Evolutionary conservation across 1,140 invertebrate genomes (phyloP).

Genomic region (Neodiprion fabricii): DNA sequence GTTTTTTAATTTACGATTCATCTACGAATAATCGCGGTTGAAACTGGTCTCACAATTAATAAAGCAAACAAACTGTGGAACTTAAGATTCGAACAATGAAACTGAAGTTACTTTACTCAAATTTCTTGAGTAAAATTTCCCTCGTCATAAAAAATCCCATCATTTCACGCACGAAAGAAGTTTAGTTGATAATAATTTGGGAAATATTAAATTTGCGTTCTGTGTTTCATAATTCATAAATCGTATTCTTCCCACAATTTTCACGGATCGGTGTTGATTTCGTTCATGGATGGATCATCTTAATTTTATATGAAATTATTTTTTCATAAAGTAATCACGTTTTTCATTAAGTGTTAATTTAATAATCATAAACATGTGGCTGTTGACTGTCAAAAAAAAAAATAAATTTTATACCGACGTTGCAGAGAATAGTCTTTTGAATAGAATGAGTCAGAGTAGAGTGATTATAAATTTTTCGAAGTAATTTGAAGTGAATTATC

Average conservation of each 20-base stretch:
- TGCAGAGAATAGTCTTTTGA: too few species aligned
- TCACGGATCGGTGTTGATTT: constrained; percentile 9
- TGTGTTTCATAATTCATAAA: constrained; percentile 10
- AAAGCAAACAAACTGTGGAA: not conserved
- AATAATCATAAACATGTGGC: too few species aligned
- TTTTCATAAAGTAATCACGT: too few species aligned
- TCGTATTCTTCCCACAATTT: constrained; percentile 14
- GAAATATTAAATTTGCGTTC: too few species aligned
- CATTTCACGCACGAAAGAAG: not conserved
- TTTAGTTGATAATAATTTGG: not conserved
- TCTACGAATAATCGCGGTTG: not conserved
- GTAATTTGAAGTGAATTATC: too few species aligned
- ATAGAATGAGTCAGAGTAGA: too few species aligned
- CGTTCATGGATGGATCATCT: constrained; percentile 15
- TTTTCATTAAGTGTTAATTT: too few species aligned
- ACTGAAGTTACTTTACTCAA: not conserved
- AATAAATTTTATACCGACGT: too few species aligned
- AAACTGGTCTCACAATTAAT: not conserved
- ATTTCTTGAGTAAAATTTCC: not conserved
- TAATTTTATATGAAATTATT: too few species aligned
- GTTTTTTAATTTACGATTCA: not conserved
- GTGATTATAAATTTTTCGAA: too few species aligned
- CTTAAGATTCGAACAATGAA: constrained; percentile 6
- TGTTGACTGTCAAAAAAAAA: too few species aligned
- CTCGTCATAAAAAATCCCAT: too few species aligned